These are phyloP conservation scores for Denticeps clupeoides DNA, from an alignment of 2,797 vertebrate genomes.

Conservation along the genomic window DNA sequence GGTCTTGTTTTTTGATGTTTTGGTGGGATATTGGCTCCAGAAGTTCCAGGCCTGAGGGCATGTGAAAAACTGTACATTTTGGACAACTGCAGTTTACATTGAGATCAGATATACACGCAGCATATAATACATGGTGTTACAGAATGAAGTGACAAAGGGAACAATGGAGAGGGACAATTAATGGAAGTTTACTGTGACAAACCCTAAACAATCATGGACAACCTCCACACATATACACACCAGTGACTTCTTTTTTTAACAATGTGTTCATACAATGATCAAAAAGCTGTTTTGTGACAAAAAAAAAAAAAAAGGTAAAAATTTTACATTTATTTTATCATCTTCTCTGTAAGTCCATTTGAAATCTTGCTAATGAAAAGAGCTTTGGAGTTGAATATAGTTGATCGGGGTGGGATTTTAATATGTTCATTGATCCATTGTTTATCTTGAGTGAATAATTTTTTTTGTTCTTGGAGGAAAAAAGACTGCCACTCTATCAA, in stretches of 20 bases:
- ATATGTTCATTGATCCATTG: not conserved
- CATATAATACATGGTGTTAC: not conserved
- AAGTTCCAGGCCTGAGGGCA: too few relatives aligned
- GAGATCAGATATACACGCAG: constrained; percentile 7
- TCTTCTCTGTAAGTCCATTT: not conserved
- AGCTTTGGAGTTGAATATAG: too few relatives aligned
- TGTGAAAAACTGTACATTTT: too few relatives aligned
- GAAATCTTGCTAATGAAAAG: too few relatives aligned
- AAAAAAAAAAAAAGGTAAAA: constrained; percentile 4
- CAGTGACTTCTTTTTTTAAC: not conserved
- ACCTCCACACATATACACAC: constrained; percentile 6
- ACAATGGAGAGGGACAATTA: constrained; percentile 30
- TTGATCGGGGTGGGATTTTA: not conserved
- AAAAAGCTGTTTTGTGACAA: too few relatives aligned
- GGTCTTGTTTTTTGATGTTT: too few relatives aligned
- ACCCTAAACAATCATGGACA: constrained; percentile 22
- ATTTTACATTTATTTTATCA: not conserved
- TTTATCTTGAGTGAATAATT: not conserved
- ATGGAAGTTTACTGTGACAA: constrained; percentile 47
- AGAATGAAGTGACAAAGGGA: constrained; percentile 2
- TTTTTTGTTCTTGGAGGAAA: constrained; percentile 24
- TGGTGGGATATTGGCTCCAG: too few relatives aligned
- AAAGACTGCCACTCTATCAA: constrained; percentile 25
- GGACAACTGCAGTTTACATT: too few relatives aligned
- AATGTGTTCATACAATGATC: constrained; percentile 1